A percentile compares a stretch with the other conserved stretches of the same genome.
These are phyloP conservation scores for Gavialis gangeticus DNA, from an alignment of 2,113 vertebrate species.

Conservation along the genomic window DNA sequence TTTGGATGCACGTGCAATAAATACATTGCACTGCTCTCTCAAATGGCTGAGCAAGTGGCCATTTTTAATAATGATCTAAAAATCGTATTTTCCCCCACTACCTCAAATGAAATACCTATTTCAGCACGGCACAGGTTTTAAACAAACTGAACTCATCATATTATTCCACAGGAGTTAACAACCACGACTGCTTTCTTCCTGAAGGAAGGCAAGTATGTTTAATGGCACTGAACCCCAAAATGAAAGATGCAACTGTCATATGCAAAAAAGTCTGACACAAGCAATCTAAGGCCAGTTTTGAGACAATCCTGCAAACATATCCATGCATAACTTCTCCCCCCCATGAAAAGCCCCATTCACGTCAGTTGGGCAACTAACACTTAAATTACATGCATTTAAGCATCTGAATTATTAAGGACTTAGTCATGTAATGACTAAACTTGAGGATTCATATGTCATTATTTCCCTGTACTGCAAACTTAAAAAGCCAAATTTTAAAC, in stretches of 20 bases:
- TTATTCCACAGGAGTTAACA: background rate
- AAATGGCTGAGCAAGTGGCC: background rate
- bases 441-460: background rate
- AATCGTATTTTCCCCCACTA: background rate
- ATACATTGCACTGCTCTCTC: background rate
- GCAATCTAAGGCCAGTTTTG: background rate
- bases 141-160: background rate
- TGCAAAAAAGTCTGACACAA: background rate
- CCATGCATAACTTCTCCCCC: background rate
- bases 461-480: constrained; percentile 8
- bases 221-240: background rate
- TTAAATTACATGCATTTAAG: background rate
- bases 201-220: background rate
- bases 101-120: background rate
- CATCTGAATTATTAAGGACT: background rate
- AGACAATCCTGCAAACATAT: background rate
- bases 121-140: background rate
- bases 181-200: background rate
- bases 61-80: background rate
- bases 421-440: background rate
- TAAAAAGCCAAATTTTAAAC: constrained; percentile 63
- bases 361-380: background rate
- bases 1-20: background rate
- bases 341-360: background rate
- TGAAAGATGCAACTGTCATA: background rate